These are phyloP conservation scores for Spermophilus dauricus DNA, from an alignment of 2,113 vertebrate species.

Conservation along the genomic window DNA sequence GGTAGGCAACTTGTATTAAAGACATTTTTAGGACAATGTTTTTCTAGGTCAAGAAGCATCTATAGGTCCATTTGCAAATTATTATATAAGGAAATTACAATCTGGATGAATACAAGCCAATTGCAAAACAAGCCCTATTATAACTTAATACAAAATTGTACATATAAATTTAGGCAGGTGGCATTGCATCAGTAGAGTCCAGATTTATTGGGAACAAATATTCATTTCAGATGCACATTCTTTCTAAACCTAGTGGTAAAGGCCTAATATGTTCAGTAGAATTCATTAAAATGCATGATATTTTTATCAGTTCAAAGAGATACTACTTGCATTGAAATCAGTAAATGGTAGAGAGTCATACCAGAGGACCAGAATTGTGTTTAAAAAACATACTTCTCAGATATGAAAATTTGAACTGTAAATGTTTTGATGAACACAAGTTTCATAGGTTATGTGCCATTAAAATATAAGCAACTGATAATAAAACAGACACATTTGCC, in stretches of 20 bases:
- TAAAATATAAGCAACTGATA: conserved; percentile 64
- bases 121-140: conserved; percentile 42
- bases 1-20: background rate
- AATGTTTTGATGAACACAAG: conserved; percentile 69
- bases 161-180: background rate
- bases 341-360: conserved; percentile 77
- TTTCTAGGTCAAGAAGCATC: background rate
- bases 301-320: conserved; percentile 75
- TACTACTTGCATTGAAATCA: conserved; percentile 75
- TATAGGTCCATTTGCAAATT: background rate
- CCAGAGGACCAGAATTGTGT: conserved; percentile 60
- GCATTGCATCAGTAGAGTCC: background rate
- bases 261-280: conserved; percentile 74
- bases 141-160: conserved; percentile 42
- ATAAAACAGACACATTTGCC: conserved; percentile 18
- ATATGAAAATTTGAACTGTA: conserved; percentile 66
- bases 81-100: conserved; percentile 59
- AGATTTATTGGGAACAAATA: conserved; percentile 57
- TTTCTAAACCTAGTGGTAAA: conserved; percentile 74
- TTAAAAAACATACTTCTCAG: conserved; percentile 64
- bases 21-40: background rate
- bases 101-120: conserved; percentile 25
- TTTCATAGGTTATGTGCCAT: conserved; percentile 76
- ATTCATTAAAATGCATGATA: conserved; percentile 84
- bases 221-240: conserved; percentile 56